Base-by-base conservation (phyloP, 2,113 vertebrate species). In the Chiloscyllium plagiosum region DNA sequence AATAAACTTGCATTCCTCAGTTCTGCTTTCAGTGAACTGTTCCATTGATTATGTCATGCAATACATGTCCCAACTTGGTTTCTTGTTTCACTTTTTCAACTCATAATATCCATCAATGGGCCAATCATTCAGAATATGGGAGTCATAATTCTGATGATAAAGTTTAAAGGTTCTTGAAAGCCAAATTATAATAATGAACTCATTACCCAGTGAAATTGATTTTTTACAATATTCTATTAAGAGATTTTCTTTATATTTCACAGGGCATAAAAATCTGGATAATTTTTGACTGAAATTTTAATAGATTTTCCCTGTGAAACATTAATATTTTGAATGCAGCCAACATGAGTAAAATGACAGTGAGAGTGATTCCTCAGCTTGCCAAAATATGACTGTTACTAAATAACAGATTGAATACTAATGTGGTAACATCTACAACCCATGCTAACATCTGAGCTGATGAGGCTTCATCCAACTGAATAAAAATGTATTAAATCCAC, bases 91-190 rank as follows among this genome's bases (percentile, higher is more conserved):
- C 89, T 66, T 93, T 1, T 93, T 66, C 33, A 66, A 24, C 61
- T 93, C 89, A 68, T n/a, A 52, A 89, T 61, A 61, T 61, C 26
- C 33, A 22, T 92, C 56, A 92, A 19, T 66, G 56, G 56, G n/a
- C 29, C 29, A 66, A 93, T 6, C 33, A 66, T 37, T 37, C 26
- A 93, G 37, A 93, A 93, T 8, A 24, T n/a, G 56, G 33, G 33
- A 66, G n/a, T 93, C n/a, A 68, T 93, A 93, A 93, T 66, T n/a
- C 89, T 68, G 19, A n/a, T 93, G 89, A 93, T 68, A 93, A 93
- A 68, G 37, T n/a, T 93, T 93, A 66, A 93, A 93, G 33, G 17
- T 93, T 66, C 89, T 66, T 93, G 33, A 93, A 93, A 8, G 19
- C 4, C n/a, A 19, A 66, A 93, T 66, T 92, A 66, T 93, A 93